Percentiles rank a stretch among this genome's conserved stretches.
Evolutionary conservation across 2,888 invertebrate genomes (phyloP).

Genomic region (Temnothorax rugatulus): DNA sequence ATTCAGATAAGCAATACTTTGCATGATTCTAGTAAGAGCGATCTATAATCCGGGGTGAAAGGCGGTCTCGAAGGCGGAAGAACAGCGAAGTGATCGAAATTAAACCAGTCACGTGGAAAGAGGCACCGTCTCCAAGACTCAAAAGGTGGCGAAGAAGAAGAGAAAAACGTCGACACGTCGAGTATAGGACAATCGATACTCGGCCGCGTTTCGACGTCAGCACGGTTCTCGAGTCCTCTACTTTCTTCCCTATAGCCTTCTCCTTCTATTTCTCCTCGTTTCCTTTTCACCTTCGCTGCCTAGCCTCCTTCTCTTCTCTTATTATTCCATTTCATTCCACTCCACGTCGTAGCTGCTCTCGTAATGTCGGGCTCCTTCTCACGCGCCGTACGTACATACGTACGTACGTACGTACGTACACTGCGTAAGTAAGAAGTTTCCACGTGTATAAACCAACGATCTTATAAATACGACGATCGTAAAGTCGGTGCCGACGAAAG

Average conservation of each 20-base stretch:
- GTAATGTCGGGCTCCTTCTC: conserved; percentile 52
- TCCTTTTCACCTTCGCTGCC: conserved; percentile 7
- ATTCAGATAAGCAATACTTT: conserved; percentile 1
- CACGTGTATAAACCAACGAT: conserved; percentile 69
- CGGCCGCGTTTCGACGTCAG: conserved; percentile 45
- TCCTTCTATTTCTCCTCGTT: conserved; percentile 23
- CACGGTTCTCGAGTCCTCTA: conserved; percentile 33
- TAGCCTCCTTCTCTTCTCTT: conserved; percentile 8
- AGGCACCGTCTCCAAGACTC: conserved; percentile 19
- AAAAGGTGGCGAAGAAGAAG: conserved; percentile 25
- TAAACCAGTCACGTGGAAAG: conserved; percentile 51
- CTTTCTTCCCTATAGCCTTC: conserved; percentile 22
- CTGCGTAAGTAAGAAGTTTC: conserved; percentile 71
- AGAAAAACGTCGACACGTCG: conserved; percentile 50
- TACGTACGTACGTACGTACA: conserved; percentile 23
- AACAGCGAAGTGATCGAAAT: conserved; percentile 28
- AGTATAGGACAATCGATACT: conserved; percentile 56
- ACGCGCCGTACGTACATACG: conserved; percentile 32
- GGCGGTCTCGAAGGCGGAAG: neutral
- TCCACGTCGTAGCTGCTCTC: conserved; percentile 48
- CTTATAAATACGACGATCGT: conserved; percentile 73
- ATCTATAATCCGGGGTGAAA: conserved; percentile 25
- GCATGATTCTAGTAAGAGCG: neutral
- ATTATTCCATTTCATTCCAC: conserved; percentile 68
- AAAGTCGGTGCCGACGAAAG: conserved; percentile 70